A percentile compares a stretch with the other conserved stretches of the same genome.
Evolutionary conservation across 2,113 vertebrate species (phyloP).

Genomic region (Oreochromis aureus): DNA sequence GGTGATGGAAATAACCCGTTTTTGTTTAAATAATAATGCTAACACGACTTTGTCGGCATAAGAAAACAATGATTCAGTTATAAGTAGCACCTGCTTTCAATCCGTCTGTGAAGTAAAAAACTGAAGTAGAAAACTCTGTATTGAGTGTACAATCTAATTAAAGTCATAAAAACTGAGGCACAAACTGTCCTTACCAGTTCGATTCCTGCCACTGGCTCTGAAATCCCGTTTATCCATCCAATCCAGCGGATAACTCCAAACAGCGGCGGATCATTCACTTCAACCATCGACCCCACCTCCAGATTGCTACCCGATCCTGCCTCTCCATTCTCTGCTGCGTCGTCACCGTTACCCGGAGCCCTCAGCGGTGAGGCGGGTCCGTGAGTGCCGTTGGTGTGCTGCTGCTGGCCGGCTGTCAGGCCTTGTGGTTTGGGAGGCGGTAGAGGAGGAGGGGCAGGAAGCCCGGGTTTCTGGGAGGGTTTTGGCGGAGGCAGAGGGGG

Average conservation of each 20-base stretch:
- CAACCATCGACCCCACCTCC: slow-evolving; percentile 79
- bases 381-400: slow-evolving; percentile 28
- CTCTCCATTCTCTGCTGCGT: neutral
- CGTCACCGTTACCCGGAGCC: neutral
- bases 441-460: neutral
- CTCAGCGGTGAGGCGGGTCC: slow-evolving; percentile 25
- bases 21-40: neutral
- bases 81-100: neutral
- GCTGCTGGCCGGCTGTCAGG: neutral
- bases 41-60: neutral
- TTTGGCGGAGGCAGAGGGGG: slow-evolving; percentile 25
- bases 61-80: neutral
- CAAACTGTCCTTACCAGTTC: slow-evolving; percentile 69
- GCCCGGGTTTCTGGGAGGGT: neutral
- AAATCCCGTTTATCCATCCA: slow-evolving; percentile 60
- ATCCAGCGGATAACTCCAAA: slow-evolving; percentile 83
- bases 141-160: neutral
- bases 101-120: neutral
- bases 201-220: slow-evolving; percentile 71
- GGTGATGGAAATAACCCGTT: neutral
- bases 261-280: slow-evolving; percentile 77
- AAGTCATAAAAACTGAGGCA: neutral
- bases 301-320: slow-evolving; percentile 14
- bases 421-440: slow-evolving; percentile 2
- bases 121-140: neutral